A percentile compares a stretch with the other conserved stretches of the same genome.
Evolutionary conservation across 1,140 invertebrate species (phyloP).

Genomic region (Trichonephila clavata): DNA sequence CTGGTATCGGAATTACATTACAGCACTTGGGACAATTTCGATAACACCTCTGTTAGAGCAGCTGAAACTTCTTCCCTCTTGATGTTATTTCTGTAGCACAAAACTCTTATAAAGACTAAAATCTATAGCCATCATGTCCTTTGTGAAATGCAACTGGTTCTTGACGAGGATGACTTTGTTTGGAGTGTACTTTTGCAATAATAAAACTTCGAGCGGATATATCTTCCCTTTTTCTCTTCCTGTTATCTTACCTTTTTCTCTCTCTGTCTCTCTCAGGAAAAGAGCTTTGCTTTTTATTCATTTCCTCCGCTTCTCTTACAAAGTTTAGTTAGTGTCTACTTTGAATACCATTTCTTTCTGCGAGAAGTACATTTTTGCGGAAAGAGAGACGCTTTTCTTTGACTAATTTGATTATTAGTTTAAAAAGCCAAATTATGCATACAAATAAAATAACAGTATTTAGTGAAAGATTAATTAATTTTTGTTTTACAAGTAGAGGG

Average conservation of each 20-base stretch:
- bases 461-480: too few relatives aligned
- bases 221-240: neutral
- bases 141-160: slow-evolving; percentile 48
- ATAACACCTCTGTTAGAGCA: slow-evolving; percentile 50
- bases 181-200: neutral
- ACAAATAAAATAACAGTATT: too few relatives aligned
- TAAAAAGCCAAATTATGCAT: too few relatives aligned
- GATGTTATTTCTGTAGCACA: slow-evolving; percentile 10
- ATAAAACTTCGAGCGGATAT: slow-evolving; percentile 9
- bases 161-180: slow-evolving; percentile 22
- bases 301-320: too few relatives aligned
- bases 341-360: too few relatives aligned
- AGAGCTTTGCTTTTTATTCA: too few relatives aligned
- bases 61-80: neutral
- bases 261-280: too few relatives aligned
- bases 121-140: slow-evolving; percentile 28
- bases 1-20: slow-evolving; percentile 63
- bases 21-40: slow-evolving; percentile 68
- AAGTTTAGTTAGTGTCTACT: too few relatives aligned
- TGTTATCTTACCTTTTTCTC: neutral
- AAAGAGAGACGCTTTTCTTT: too few relatives aligned
- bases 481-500: too few relatives aligned
- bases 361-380: too few relatives aligned
- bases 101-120: slow-evolving; percentile 4
- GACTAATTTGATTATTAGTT: too few relatives aligned